Evolutionary conservation across 1,140 invertebrate species (phyloP).

Genomic region (Camponotus vicinus): DNA sequence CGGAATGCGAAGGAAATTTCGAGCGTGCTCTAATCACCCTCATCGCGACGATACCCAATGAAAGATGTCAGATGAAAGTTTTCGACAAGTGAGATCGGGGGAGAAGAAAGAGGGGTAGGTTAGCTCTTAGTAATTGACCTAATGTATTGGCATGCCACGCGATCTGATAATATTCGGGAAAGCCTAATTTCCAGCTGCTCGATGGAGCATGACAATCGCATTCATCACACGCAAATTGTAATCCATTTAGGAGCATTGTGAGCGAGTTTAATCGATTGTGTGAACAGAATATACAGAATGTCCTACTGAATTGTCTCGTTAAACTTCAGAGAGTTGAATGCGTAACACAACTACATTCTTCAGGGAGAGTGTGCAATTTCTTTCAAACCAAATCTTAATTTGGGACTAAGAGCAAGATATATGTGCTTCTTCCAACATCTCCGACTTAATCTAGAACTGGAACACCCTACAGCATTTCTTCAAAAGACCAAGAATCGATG

Average conservation of each 20-base stretch:
- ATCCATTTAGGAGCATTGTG: conserved; percentile 44
- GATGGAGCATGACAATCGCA: conserved; percentile 27
- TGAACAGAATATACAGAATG: background rate
- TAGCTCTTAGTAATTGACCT: conserved; percentile 13
- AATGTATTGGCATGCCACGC: background rate
- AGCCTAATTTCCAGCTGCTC: conserved; percentile 15
- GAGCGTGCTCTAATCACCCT: background rate
- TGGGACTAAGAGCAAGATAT: too few species aligned
- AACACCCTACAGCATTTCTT: too few species aligned
- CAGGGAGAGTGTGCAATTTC: background rate
- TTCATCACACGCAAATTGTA: conserved; percentile 47
- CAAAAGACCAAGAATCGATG: background rate
- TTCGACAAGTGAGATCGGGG: background rate
- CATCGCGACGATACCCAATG: conserved; percentile 11
- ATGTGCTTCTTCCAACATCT: too few species aligned
- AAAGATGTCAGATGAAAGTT: background rate
- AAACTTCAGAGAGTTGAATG: background rate
- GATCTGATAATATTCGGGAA: conserved; percentile 25
- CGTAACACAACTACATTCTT: background rate
- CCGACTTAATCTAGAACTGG: too few species aligned
- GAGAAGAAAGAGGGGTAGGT: background rate
- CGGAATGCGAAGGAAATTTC: background rate
- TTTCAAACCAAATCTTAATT: too few species aligned
- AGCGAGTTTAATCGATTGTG: conserved; percentile 26
- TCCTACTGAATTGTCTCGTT: background rate